Percentiles rank a stretch among this genome's conserved stretches.
phyloP scores from a whole-genome alignment of 2,888 invertebrate species.

The Galeruca laticollis region DNA sequence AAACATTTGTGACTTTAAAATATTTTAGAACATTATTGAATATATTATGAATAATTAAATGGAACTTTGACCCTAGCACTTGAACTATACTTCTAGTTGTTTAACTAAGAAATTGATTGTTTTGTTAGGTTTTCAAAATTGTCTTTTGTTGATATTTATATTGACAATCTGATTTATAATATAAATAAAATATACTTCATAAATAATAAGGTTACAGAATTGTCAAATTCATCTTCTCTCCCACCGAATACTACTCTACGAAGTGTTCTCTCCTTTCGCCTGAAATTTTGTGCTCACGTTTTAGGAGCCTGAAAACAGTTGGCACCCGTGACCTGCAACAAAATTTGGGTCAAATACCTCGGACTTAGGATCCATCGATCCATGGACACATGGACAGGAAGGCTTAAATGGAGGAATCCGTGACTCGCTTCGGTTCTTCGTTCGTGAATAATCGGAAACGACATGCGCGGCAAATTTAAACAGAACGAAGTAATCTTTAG shows the following conservation, averaged over 20 bases:
- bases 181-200: background rate
- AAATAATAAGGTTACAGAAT: constrained; percentile 10
- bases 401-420: too few relatives aligned
- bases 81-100: background rate
- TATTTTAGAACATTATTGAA: constrained; percentile 13
- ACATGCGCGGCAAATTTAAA: too few relatives aligned
- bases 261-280: too few relatives aligned
- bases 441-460: too few relatives aligned
- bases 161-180: background rate
- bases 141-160: background rate
- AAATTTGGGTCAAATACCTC: too few relatives aligned
- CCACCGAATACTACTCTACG: background rate
- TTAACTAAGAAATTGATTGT: background rate
- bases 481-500: too few relatives aligned
- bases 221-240: background rate
- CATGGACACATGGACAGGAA: too few relatives aligned
- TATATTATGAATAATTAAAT: background rate
- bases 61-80: constrained; percentile 12
- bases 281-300: too few relatives aligned
- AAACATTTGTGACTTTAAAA: constrained; percentile 23
- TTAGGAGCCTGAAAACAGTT: too few relatives aligned
- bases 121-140: background rate
- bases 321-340: too few relatives aligned
- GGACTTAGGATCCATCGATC: too few relatives aligned
- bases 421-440: too few relatives aligned